Base-by-base conservation (phyloP, 2,113 vertebrate species). In the Rhipidura dahli region DNA sequence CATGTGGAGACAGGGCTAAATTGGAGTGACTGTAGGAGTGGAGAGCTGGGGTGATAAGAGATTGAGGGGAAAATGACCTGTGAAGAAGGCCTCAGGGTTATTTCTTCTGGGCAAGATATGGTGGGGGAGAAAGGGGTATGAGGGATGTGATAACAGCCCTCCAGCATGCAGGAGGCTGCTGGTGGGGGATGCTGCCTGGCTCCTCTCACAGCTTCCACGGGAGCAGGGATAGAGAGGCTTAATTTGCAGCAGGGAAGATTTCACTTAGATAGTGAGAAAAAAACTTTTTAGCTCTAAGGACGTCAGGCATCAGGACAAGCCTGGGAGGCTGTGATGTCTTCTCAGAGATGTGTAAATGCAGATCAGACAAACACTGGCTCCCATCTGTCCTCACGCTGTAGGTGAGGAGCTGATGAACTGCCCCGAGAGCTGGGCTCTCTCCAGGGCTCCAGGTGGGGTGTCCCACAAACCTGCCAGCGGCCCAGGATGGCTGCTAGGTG, bases 171-270 rank as follows among this genome's bases (percentile, higher is more conserved):
- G 86, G 56, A 83, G 68, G 53, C 61, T 82, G 78, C 66, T 79
- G 7, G 2, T 42, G 35, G 57, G 51, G 53, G 26, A 21, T 28
- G 37, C 65, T 69, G 94, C 45, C 81, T 78, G 51, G 1, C 35
- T 59, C 33, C n/a, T 27, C 73, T 80, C 6, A 11, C 73, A 56
- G 47, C 69, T 82, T 79, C 84, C 11, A 30, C 0, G 0, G 75
- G 42, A 92, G 88, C 83, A 69, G 83, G 69, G 78, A 71, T 44
- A 4, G 11, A 89, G 83, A 87, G 56, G 42, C 51, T 96, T 92
- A 89, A 80, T 93, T 83, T 89, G 68, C 60, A 71, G 71, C n/a
- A 70, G 59, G 47, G 60, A 86, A 93, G 95, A 85, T 93, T 90
- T 72, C 31, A 39, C 70, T 35, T 49, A 69, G 57, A 80, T 72